phyloP scores from a whole-genome alignment of 2,113 vertebrate species.

The Sitta europaea region DNA sequence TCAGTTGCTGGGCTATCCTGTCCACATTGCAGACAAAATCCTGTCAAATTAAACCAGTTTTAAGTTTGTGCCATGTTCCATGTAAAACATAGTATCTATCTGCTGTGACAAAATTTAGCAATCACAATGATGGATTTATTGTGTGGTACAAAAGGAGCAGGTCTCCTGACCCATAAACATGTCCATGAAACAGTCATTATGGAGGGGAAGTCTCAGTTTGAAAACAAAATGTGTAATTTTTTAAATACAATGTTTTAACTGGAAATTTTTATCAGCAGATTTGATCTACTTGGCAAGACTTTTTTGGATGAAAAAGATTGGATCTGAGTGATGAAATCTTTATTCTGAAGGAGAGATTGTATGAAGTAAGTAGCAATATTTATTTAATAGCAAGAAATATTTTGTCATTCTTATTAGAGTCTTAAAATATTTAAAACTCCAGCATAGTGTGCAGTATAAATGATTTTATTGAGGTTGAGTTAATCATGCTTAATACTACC shows the following conservation, averaged over 20 bases:
- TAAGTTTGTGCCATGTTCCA: fast-evolving
- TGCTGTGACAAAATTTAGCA: background rate
- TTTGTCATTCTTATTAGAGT: background rate
- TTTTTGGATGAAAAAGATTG: background rate
- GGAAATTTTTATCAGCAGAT: background rate
- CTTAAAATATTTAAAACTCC: background rate
- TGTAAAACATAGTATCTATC: background rate
- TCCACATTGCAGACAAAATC: background rate
- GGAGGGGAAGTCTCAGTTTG: background rate
- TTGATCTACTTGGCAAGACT: background rate
- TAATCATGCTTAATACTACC: background rate
- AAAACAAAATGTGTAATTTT: background rate
- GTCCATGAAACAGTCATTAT: background rate
- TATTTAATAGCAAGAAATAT: too few species aligned
- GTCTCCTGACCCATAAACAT: background rate
- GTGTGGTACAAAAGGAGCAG: background rate
- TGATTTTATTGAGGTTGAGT: background rate
- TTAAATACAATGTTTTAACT: background rate
- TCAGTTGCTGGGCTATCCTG: background rate
- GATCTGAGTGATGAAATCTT: background rate
- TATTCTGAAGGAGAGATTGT: background rate
- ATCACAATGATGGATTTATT: background rate
- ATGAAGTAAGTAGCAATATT: background rate
- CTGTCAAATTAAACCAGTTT: background rate
- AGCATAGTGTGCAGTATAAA: background rate